A percentile compares a stretch with the other conserved stretches of the same genome.
Conservation (phyloP, 2,113 vertebrate species). For the Pycnonotus jocosus region DNA sequence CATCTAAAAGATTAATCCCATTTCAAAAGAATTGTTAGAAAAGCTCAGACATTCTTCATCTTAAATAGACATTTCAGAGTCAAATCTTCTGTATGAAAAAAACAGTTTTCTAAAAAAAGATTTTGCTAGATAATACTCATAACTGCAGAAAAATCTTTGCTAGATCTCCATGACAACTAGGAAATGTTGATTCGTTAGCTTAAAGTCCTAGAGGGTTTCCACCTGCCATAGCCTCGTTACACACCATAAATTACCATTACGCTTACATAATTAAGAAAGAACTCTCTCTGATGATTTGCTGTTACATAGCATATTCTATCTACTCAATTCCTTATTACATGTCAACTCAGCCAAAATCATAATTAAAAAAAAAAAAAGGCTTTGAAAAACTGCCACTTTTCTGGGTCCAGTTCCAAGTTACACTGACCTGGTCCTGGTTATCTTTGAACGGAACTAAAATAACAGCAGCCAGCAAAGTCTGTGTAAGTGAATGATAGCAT, state of each 20-base stretch:
- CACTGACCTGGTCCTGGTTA: not conserved
- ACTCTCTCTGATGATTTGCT: not conserved
- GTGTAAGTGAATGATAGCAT: not conserved
- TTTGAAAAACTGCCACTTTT: not conserved
- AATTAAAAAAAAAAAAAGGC: not conserved
- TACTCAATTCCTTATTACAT: not conserved
- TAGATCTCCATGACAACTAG: conserved; percentile 14
- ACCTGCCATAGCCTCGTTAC: conserved; percentile 7
- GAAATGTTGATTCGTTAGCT: not conserved
- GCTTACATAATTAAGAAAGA: conserved; percentile 7
- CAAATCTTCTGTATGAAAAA: not conserved
- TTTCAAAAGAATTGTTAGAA: not conserved
- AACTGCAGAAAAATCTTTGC: not conserved
- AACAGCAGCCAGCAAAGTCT: not conserved
- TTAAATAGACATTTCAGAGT: not conserved
- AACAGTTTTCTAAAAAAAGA: not conserved
- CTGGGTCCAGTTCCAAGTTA: not conserved
- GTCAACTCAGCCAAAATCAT: not conserved
- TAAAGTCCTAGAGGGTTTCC: conserved; percentile 1
- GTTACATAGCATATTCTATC: not conserved
- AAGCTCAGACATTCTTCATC: not conserved
- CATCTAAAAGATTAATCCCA: not conserved
- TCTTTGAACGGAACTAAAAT: not conserved
- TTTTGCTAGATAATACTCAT: not conserved
- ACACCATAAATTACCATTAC: not conserved